phyloP scores from a whole-genome alignment of 1,140 invertebrate genomes.

The Reticulitermes speratus region DNA sequence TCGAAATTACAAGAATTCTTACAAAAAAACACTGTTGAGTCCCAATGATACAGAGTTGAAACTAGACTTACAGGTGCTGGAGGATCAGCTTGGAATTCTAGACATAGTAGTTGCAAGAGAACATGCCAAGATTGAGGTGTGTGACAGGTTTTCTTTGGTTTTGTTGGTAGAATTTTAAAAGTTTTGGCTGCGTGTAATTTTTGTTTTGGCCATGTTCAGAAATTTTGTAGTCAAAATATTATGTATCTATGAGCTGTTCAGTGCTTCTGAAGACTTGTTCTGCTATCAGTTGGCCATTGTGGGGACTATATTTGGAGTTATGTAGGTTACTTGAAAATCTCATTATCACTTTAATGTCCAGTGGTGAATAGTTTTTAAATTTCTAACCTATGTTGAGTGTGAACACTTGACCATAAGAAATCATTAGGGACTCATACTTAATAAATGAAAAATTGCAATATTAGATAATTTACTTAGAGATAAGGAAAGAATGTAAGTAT shows the following conservation, averaged over 20 bases:
- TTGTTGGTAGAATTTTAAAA: background rate
- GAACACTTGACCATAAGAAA: too few species aligned
- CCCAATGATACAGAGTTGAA: conserved; percentile 72
- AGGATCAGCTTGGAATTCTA: conserved; percentile 70
- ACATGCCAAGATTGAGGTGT: conserved; percentile 72
- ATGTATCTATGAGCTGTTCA: background rate
- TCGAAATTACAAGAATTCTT: conserved; percentile 68
- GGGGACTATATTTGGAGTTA: too few species aligned
- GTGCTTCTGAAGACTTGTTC: background rate
- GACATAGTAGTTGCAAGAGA: conserved; percentile 78
- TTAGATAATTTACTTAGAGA: too few species aligned
- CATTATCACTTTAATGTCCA: too few species aligned
- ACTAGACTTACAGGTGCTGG: conserved; percentile 69
- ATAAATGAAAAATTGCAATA: too few species aligned
- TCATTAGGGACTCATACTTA: too few species aligned
- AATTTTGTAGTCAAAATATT: conserved; percentile 39
- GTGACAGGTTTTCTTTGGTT: conserved; percentile 19
- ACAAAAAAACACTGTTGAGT: conserved; percentile 68
- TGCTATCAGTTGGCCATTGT: too few species aligned
- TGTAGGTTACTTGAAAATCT: too few species aligned
- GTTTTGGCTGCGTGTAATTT: background rate
- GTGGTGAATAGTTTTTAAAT: too few species aligned
- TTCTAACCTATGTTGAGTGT: too few species aligned
- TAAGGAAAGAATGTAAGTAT: too few species aligned
- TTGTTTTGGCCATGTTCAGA: conserved; percentile 34